Percentiles rank a stretch among this genome's conserved stretches.
phyloP scores from a whole-genome alignment of 2,113 vertebrate genomes.

The Hyperoodon ampullatus region DNA sequence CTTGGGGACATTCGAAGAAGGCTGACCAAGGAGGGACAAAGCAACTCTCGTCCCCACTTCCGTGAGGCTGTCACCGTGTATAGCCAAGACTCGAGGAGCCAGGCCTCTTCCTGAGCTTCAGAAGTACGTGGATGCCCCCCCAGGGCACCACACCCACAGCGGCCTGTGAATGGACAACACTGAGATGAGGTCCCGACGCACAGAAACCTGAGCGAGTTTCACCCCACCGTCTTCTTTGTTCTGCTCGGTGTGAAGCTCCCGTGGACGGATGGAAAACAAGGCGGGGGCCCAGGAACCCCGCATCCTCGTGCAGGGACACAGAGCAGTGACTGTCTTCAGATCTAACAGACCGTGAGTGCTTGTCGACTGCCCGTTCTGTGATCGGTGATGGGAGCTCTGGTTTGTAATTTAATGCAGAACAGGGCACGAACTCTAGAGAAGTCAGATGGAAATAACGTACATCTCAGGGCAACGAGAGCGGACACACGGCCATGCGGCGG shows the following conservation, averaged over 20 bases:
- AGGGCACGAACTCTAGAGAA: not conserved
- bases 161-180: not conserved
- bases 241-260: not conserved
- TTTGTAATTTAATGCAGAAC: constrained; percentile 27
- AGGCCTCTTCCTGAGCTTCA: not conserved
- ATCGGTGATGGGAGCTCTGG: not conserved
- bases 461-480: not conserved
- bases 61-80: not conserved
- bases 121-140: not conserved
- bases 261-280: not conserved
- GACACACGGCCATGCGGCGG: not conserved
- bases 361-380: not conserved
- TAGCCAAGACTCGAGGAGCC: not conserved
- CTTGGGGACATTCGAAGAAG: not conserved
- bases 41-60: not conserved
- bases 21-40: not conserved
- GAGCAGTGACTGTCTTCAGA: constrained; percentile 19
- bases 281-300: not conserved
- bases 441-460: constrained; percentile 20
- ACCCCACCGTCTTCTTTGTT: not conserved
- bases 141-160: not conserved
- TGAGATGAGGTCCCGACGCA: not conserved
- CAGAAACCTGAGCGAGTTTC: not conserved
- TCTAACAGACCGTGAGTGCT: not conserved
- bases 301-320: not conserved